Base-by-base conservation (phyloP, 2,888 invertebrate genomes). In the Mimumesa dahlbomi region DNA sequence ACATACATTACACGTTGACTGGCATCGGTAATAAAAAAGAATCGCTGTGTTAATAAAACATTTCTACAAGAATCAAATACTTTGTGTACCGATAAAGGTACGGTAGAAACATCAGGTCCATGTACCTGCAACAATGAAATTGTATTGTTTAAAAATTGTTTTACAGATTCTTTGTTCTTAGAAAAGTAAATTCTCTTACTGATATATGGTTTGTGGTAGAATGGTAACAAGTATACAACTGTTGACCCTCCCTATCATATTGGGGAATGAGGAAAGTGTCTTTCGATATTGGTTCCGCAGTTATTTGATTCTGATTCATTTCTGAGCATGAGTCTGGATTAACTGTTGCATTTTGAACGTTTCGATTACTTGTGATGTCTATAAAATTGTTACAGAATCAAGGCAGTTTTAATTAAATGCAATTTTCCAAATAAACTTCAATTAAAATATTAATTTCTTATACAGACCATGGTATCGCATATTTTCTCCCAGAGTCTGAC, bases 81-180 rank as follows among this genome's bases (percentile, higher is more conserved):
- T 89, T 93, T 94, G 86, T 95, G 94, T 48, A 94, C 91, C 87
- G 93, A 93, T 62, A 94, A 88, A 9, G 94, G 94, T 67, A 92
- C 92, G 61, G 93, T 90, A 80, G 93, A 93, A 49, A 94, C 91
- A 84, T 93, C 93, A 74, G 93, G 92, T 80, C 92, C 92, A 85
- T 94, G 94, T 66, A 95, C 91, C 93, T 93, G 84, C 42, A 90
- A 88, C 48, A 43, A 79, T 63, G 68, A 64, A 68, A 36, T 21
- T 9, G 0, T 18, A 45, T 62, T 29, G 13, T 9, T 18, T 2
- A 38, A 38, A 38, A 38, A 29, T 29, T 29, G 7, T 0, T 29
- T 2, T n/a, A n/a, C n/a, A n/a, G n/a, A 34, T 46, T 49, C 2
- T n/a, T 22, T 40, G 43, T 13, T 58, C 62, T n/a, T 65, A 58